These are phyloP conservation scores for Pseudotriccus pelzelni DNA, from an alignment of 2,797 vertebrate species.

Conservation along the genomic window DNA sequence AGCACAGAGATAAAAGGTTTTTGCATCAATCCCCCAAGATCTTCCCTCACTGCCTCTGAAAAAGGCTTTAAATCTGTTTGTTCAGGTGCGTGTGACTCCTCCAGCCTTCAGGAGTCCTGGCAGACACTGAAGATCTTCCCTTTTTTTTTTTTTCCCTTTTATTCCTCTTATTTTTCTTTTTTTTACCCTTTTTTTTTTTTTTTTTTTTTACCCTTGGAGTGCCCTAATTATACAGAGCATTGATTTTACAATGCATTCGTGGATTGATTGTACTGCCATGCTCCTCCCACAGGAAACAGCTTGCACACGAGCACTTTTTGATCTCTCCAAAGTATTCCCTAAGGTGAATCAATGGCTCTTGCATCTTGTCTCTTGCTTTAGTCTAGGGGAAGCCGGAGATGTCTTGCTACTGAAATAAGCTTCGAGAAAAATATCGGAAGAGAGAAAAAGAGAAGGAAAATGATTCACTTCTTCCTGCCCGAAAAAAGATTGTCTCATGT, in stretches of 20 bases:
- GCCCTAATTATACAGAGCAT: conserved; percentile 95
- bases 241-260: conserved; percentile 94
- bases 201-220: conserved; percentile 87
- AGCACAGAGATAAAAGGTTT: neutral
- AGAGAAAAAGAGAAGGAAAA: conserved; percentile 17
- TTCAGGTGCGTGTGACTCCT: conserved; percentile 2
- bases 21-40: neutral
- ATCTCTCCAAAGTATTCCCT: conserved; percentile 75
- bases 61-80: neutral
- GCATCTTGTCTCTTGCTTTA: conserved; percentile 60
- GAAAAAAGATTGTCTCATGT: neutral
- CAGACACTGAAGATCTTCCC: conserved; percentile 56
- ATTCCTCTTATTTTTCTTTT: conserved; percentile 27
- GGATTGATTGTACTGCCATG: conserved; percentile 86
- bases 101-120: conserved; percentile 69
- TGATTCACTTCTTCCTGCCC: neutral
- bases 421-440: neutral
- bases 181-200: conserved; percentile 60
- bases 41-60: neutral
- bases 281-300: conserved; percentile 83
- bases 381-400: conserved; percentile 36
- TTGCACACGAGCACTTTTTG: conserved; percentile 74
- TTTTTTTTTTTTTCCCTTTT: conserved; percentile 29
- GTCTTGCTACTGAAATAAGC: conserved; percentile 41
- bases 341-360: conserved; percentile 71